phyloP scores from a whole-genome alignment of 2,888 invertebrate genomes.

The Drosophila planitibia region DNA sequence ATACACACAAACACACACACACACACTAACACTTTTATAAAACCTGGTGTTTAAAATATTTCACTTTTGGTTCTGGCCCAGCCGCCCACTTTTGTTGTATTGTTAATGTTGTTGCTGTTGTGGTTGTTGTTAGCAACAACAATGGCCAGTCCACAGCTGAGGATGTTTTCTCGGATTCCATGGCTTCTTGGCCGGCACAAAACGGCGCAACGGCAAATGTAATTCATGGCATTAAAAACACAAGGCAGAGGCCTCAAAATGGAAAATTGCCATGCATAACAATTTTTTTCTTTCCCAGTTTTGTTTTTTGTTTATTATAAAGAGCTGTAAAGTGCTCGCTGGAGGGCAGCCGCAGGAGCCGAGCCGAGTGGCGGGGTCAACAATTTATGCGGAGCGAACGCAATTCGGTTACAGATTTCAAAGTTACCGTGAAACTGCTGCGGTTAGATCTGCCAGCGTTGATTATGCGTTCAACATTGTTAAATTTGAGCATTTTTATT shows the following conservation, averaged over 20 bases:
- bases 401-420: conserved; percentile 63
- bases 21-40: conserved; percentile 8
- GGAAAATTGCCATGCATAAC: conserved; percentile 83
- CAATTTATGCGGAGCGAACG: conserved; percentile 74
- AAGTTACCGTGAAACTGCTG: conserved; percentile 50
- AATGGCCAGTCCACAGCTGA: conserved; percentile 51
- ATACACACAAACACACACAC: conserved; percentile 28
- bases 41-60: conserved; percentile 79
- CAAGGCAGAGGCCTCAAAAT: conserved; percentile 75
- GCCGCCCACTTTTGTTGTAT: conserved; percentile 47
- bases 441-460: conserved; percentile 44
- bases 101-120: conserved; percentile 18
- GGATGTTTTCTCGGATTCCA: conserved; percentile 41
- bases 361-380: conserved; percentile 6
- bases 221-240: conserved; percentile 76
- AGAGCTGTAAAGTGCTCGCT: conserved; percentile 65
- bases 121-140: conserved; percentile 37
- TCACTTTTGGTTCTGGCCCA: conserved; percentile 74
- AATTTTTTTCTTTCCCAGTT: conserved; percentile 57
- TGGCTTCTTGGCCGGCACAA: conserved; percentile 23
- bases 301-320: conserved; percentile 62
- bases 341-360: conserved; percentile 22
- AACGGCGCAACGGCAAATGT: conserved; percentile 52
- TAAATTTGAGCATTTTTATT: conserved; percentile 31
- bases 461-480: conserved; percentile 61